Conservation (phyloP, 2,888 invertebrate species). For the Macaria notata region DNA sequence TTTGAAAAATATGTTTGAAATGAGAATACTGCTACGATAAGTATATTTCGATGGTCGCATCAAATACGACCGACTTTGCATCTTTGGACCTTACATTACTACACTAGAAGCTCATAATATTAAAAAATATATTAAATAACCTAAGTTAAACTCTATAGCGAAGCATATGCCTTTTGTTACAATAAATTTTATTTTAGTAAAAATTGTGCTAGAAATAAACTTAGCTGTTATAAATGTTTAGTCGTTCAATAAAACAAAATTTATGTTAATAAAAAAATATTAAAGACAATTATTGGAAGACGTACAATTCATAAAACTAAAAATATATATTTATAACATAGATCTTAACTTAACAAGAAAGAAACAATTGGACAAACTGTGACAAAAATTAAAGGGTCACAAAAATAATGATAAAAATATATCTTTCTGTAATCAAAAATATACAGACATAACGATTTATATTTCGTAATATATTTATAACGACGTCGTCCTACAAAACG, state of each 20-base stretch:
- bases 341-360: constrained; percentile 15
- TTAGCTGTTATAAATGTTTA: constrained; percentile 38
- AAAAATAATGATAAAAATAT: constrained; percentile 45
- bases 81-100: constrained; percentile 76
- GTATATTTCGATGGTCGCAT: constrained; percentile 56
- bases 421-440: constrained; percentile 65
- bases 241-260: constrained; percentile 47
- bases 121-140: constrained; percentile 52
- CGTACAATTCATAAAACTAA: constrained; percentile 53
- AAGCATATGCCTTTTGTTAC: constrained; percentile 57
- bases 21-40: constrained; percentile 67
- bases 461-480: constrained; percentile 24
- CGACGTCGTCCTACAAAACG: constrained; percentile 31
- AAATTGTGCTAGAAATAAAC: constrained; percentile 59
- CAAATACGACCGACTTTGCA: constrained; percentile 56
- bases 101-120: constrained; percentile 66
- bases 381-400: constrained; percentile 38
- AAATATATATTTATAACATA: constrained; percentile 34
- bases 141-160: constrained; percentile 61
- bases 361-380: constrained; percentile 30
- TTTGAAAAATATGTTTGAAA: constrained; percentile 40
- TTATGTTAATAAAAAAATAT: constrained; percentile 45
- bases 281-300: constrained; percentile 63
- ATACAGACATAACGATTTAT: constrained; percentile 62
- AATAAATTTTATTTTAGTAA: constrained; percentile 54